Evolutionary conservation across 2,888 invertebrate genomes (phyloP), one percentile per base, ranked within the genome.

Genomic region (Antheraea assamensis): DNA sequence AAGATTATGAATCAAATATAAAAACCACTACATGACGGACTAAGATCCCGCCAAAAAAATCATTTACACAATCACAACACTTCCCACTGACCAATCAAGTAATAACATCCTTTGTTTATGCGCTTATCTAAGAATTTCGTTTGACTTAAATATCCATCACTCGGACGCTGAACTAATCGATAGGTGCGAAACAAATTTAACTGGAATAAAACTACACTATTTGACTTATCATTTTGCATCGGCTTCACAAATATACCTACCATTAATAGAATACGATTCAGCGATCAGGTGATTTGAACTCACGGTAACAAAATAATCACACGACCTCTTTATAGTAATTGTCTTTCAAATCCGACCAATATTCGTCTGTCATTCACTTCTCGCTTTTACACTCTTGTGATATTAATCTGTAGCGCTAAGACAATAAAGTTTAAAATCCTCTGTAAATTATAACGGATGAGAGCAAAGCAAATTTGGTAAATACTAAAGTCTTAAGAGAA

Each of bases 401-500:
- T 35, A 68, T 35, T 68, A n/a, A 30, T 30, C 30, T 17, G 15
- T 64, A 64, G 1, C 17, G 3, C 30, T 3, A 30, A 21, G 68
- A 8, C 0, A 35, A 68, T 68, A 68, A 68, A 30, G 68, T 68
- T 31, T 68, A 35, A 35, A 68, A 35, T 68, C n/a, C 21, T 21
- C 35, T 68, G 10, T 13, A 35, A n/a, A 35, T 2, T 68, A 68
- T 17, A 27, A 64, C 5, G 30, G 35, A 21, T n/a, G 21, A 75
- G 71, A 70, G 35, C 27, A 58, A 35, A 55, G 35, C 19, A 47
- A 76, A 49, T 61, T 77, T 75, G 49, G 68, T 72, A 71, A 66
- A 71, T 70, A 66, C 61, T 55, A 49, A 73, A 68, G 35, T 64
- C 73, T 78, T 76, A 79, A 74, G 76, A 74, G 76, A 81, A 84